A percentile compares a stretch with the other conserved stretches of the same genome.
Evolutionary conservation across 2,113 vertebrate genomes (phyloP).

Genomic region (Myrmophylax atrothorax): DNA sequence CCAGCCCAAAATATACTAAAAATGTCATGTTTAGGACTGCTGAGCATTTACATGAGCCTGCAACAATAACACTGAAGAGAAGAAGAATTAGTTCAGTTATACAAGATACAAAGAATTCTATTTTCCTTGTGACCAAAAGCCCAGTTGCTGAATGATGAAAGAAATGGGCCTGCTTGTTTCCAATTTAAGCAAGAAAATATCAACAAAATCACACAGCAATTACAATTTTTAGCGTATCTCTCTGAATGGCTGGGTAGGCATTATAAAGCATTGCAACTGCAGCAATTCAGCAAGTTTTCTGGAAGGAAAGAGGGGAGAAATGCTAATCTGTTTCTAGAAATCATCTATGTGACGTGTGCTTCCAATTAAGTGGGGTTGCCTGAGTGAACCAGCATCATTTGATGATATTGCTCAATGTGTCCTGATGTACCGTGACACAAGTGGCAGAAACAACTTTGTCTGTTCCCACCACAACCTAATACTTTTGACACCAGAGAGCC

Average conservation of each 20-base stretch:
- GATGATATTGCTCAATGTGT: not conserved
- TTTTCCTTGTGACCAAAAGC: slow-evolving; percentile 1
- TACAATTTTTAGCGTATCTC: slow-evolving; percentile 4
- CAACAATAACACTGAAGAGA: not conserved
- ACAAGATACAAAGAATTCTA: not conserved
- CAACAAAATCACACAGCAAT: slow-evolving; percentile 21
- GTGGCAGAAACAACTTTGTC: not conserved
- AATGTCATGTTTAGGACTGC: not conserved
- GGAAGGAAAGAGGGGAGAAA: not conserved
- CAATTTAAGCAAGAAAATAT: not conserved
- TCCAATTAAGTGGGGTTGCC: not conserved
- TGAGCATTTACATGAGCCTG: not conserved
- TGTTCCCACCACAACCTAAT: not conserved
- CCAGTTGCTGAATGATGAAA: not conserved
- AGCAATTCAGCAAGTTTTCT: not conserved
- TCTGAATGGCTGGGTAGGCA: not conserved
- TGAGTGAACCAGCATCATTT: not conserved
- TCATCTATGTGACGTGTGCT: not conserved
- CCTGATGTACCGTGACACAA: not conserved
- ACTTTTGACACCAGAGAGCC: not conserved
- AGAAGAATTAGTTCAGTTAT: not conserved
- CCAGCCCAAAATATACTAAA: not conserved
- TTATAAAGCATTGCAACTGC: not conserved
- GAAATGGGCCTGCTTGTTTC: slow-evolving; percentile 17
- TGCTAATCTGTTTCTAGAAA: not conserved